phyloP scores from a whole-genome alignment of 2,113 vertebrate genomes.

The Prunella fulvescens region DNA sequence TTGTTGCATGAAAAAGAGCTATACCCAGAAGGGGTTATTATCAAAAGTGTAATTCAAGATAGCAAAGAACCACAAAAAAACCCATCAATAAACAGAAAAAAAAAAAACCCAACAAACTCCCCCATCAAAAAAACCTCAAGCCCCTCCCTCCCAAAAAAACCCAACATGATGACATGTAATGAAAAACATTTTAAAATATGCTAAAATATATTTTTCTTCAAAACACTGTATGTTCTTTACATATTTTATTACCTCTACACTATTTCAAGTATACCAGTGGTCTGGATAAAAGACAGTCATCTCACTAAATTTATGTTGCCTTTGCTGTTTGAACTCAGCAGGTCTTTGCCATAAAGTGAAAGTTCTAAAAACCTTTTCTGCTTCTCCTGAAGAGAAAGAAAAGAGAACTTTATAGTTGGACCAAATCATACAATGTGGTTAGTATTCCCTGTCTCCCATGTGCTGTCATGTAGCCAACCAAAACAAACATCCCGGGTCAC shows the following conservation, averaged over 20 bases:
- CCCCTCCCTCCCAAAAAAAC: not conserved
- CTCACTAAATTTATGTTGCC: not conserved
- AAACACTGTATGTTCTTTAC: not conserved
- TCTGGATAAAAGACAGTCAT: not conserved
- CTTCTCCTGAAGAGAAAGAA: not conserved
- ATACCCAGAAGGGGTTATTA: not conserved
- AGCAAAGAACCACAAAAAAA: not conserved
- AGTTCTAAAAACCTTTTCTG: not conserved
- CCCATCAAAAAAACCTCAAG: not conserved
- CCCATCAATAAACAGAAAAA: not conserved
- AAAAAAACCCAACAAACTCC: not conserved
- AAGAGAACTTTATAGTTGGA: not conserved
- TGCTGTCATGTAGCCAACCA: conserved; percentile 18
- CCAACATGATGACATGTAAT: not conserved
- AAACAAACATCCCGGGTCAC: not conserved
- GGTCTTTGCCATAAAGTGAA: conserved; percentile 2
- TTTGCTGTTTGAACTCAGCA: conserved; percentile 27
- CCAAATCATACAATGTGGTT: not conserved
- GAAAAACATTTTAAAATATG: not conserved
- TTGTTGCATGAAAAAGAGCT: not conserved
- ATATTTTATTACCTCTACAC: not conserved
- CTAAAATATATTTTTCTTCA: not conserved
- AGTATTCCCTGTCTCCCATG: not conserved
- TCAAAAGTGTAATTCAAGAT: not conserved
- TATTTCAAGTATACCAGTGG: not conserved